Evolutionary conservation across 2,888 invertebrate genomes (phyloP).

Genomic region (Cephus pulcher): DNA sequence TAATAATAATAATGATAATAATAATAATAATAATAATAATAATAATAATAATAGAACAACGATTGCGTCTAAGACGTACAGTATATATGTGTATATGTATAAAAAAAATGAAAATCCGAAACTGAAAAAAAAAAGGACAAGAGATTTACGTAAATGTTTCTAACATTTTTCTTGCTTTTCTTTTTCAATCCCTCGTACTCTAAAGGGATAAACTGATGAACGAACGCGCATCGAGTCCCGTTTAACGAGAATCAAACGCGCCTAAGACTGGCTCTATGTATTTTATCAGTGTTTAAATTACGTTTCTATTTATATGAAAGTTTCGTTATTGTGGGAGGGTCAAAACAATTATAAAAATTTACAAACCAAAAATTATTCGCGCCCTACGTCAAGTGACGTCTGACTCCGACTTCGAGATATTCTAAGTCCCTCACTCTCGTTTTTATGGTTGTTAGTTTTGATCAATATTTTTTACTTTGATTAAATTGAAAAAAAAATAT

Average conservation of each 20-base stretch:
- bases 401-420: background rate
- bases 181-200: background rate
- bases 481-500: background rate
- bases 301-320: constrained; percentile 19
- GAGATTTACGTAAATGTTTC: constrained; percentile 17
- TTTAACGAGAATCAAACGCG: constrained; percentile 15
- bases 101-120: constrained; percentile 32
- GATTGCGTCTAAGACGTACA: constrained; percentile 26
- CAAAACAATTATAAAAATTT: background rate
- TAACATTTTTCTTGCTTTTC: background rate
- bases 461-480: background rate
- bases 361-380: background rate
- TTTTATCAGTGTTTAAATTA: constrained; percentile 27
- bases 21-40: constrained; percentile 15
- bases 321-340: constrained; percentile 3
- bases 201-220: background rate
- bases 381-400: constrained; percentile 19
- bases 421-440: background rate
- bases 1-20: background rate
- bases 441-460: background rate
- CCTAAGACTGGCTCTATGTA: background rate
- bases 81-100: constrained; percentile 21
- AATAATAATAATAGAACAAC: constrained; percentile 21
- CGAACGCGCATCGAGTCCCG: constrained; percentile 23
- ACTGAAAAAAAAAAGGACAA: constrained; percentile 28